phyloP scores from a whole-genome alignment of 2,113 vertebrate species.

The Acanthochromis polyacanthus region DNA sequence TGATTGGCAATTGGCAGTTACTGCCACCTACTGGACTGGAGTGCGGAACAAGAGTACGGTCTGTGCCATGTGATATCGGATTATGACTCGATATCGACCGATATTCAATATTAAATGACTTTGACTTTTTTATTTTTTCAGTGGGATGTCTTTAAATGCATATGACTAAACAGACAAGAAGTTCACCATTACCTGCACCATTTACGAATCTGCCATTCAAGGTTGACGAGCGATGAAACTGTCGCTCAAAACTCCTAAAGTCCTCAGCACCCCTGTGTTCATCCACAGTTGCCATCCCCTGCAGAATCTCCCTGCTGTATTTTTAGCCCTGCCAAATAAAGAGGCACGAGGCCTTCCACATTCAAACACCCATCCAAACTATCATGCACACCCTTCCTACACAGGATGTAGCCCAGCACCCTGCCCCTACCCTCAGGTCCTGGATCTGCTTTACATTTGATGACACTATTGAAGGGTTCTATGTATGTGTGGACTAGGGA shows the following conservation, averaged over 20 bases:
- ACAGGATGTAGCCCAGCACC: conserved; percentile 13
- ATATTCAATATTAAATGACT: no score
- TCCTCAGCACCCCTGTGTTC: conserved; percentile 14
- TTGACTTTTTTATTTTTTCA: no score
- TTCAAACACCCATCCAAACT: conserved; percentile 34
- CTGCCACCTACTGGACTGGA: no score
- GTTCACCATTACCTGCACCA: no score
- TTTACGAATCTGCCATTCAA: conserved; percentile 32
- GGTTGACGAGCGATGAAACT: background rate
- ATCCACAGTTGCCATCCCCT: conserved; percentile 8
- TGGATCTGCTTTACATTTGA: conserved; percentile 46
- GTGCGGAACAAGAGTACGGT: no score
- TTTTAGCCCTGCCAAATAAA: conserved; percentile 88
- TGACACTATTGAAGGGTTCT: conserved; percentile 68
- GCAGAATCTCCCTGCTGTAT: conserved; percentile 77
- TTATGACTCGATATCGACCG: no score
- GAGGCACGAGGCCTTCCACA: conserved; percentile 78
- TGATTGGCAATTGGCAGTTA: no score
- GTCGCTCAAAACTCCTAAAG: conserved; percentile 8
- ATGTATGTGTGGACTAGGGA: conserved; percentile 76
- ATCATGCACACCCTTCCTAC: conserved; percentile 16
- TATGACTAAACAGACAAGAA: no score
- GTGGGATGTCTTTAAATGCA: no score
- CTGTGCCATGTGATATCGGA: no score
- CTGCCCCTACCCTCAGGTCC: background rate